These are phyloP conservation scores for Leucania comma DNA, from an alignment of 2,888 invertebrate species.

Conservation along the genomic window DNA sequence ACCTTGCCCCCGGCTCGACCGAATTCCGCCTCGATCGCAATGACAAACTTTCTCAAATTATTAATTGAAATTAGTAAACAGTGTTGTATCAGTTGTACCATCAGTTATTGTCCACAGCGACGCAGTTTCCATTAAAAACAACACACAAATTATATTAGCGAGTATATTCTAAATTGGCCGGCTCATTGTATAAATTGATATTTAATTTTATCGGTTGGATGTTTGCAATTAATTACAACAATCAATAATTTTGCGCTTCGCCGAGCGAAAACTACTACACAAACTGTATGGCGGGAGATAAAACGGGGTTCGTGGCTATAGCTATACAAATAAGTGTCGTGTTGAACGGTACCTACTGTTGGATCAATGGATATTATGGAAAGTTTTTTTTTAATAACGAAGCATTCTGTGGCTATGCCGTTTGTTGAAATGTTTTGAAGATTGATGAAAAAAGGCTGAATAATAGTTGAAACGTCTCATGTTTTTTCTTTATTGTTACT, in stretches of 20 bases:
- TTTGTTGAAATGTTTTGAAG: neutral
- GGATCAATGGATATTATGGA: constrained; percentile 11
- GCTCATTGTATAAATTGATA: constrained; percentile 73
- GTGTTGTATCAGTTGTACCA: constrained; percentile 12
- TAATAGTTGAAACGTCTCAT: neutral
- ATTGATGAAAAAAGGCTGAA: neutral
- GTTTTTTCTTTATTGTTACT: too few species aligned
- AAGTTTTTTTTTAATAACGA: constrained; percentile 9
- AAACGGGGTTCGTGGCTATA: constrained; percentile 50
- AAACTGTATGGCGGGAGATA: constrained; percentile 77
- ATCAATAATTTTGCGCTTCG: constrained; percentile 87
- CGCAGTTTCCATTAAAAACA: constrained; percentile 46
- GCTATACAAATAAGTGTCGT: constrained; percentile 31
- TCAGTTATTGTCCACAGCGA: constrained; percentile 11
- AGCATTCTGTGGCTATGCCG: neutral
- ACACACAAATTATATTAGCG: constrained; percentile 8
- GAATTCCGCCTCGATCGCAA: too few species aligned
- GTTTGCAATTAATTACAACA: constrained; percentile 88
- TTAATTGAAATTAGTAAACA: constrained; percentile 1
- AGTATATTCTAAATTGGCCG: constrained; percentile 57
- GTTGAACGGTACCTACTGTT: neutral
- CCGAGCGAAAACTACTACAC: constrained; percentile 81
- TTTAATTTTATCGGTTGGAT: constrained; percentile 78
- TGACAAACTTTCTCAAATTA: neutral
- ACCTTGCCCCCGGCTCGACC: too few species aligned